Conservation (phyloP, 2,888 invertebrate genomes). For the Strigamia transsilvanica region DNA sequence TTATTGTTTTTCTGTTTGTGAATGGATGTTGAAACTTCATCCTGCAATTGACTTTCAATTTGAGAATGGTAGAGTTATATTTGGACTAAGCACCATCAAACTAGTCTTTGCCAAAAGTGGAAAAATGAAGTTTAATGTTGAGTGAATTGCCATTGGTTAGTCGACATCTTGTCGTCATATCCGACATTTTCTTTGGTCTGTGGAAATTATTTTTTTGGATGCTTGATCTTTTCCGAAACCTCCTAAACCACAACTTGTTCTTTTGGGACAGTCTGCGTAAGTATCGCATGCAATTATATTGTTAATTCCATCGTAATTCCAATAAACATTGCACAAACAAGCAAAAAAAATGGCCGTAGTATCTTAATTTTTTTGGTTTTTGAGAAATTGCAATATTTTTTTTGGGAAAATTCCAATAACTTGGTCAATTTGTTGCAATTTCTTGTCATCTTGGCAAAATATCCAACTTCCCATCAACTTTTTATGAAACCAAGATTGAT, state of each 20-base stretch:
- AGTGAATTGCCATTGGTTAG: slow-evolving; percentile 34
- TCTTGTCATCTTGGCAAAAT: too few relatives aligned
- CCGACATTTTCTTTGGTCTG: background rate
- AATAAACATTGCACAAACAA: background rate
- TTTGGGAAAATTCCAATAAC: too few relatives aligned
- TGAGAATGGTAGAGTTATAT: background rate
- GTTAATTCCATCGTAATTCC: background rate
- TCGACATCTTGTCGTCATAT: background rate
- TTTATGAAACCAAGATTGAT: too few relatives aligned
- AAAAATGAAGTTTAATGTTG: slow-evolving; percentile 47
- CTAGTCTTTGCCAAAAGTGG: slow-evolving; percentile 42
- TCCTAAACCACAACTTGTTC: background rate
- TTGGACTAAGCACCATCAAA: slow-evolving; percentile 43
- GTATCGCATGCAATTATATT: background rate
- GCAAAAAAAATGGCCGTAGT: too few relatives aligned
- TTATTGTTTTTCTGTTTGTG: background rate
- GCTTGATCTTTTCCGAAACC: slow-evolving; percentile 21
- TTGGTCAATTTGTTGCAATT: too few relatives aligned
- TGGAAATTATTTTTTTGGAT: background rate
- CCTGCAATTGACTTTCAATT: slow-evolving; percentile 44
- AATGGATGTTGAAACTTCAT: slow-evolving; percentile 31
- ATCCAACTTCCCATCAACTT: too few relatives aligned
- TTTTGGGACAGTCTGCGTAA: slow-evolving; percentile 22
- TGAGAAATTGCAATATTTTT: too few relatives aligned
- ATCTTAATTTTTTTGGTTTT: too few relatives aligned